phyloP scores from a whole-genome alignment of 2,888 invertebrate species.

The Dynastes hyllus region DNA sequence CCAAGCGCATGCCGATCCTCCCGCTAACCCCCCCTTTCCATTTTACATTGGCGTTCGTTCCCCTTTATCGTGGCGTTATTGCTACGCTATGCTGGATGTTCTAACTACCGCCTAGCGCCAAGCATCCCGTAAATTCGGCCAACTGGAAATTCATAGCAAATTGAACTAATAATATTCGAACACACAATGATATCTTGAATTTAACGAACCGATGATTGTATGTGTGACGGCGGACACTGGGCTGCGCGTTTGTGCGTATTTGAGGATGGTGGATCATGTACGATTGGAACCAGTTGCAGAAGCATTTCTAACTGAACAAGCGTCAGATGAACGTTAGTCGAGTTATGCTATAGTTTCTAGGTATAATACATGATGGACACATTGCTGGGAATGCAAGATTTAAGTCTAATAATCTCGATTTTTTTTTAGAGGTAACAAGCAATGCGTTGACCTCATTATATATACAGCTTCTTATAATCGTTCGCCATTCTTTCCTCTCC shows the following conservation, averaged over 20 bases:
- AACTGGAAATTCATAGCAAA: conserved; percentile 53
- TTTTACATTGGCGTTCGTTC: conserved; percentile 2
- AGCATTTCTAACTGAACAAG: background rate
- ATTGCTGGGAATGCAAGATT: too few species aligned
- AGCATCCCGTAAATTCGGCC: conserved; percentile 32
- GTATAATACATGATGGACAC: too few species aligned
- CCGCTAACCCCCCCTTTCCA: too few species aligned
- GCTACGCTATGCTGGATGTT: background rate
- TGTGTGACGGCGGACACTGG: background rate
- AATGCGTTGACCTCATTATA: too few species aligned
- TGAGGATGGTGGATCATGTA: background rate
- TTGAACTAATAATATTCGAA: conserved; percentile 52
- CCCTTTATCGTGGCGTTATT: background rate
- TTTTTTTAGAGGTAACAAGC: too few species aligned
- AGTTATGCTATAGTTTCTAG: too few species aligned
- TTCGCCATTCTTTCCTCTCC: too few species aligned
- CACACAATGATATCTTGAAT: conserved; percentile 65
- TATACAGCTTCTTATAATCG: too few species aligned
- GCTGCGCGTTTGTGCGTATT: background rate
- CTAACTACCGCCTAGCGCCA: conserved; percentile 1
- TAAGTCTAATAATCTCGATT: too few species aligned
- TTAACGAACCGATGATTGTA: conserved; percentile 64
- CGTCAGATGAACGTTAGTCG: too few species aligned
- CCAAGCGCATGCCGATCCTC: background rate
- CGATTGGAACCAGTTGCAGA: background rate